Conservation (phyloP, 2,888 invertebrate species). For the Ashinkailepas kermadecensis region DNA sequence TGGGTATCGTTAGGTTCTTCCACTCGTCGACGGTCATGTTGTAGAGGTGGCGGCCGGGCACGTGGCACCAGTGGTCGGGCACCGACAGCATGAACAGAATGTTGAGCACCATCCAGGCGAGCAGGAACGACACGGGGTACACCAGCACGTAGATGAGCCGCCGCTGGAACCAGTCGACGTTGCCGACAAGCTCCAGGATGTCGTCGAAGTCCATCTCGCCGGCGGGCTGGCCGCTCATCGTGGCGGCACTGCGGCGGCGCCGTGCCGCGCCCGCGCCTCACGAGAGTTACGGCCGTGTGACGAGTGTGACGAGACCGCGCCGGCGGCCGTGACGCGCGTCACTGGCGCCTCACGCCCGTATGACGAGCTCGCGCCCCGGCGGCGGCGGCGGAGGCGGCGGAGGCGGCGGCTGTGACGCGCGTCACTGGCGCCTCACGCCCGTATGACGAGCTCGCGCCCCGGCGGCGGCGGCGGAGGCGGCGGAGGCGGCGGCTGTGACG, state of each 20-base stretch:
- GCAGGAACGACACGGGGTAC: slow-evolving; percentile 45
- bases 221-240: slow-evolving; percentile 46
- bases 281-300: no score
- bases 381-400: no score
- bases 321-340: background rate
- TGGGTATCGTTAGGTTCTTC: slow-evolving; percentile 49
- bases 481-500: background rate
- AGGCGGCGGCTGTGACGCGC: background rate
- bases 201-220: slow-evolving; percentile 47
- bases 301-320: no score
- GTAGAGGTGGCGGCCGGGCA: slow-evolving; percentile 47
- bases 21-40: slow-evolving; percentile 48
- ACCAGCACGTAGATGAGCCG: slow-evolving; percentile 41
- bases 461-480: no score
- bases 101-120: slow-evolving; percentile 49
- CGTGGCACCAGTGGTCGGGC: slow-evolving; percentile 53
- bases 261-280: background rate
- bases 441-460: background rate
- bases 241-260: background rate
- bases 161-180: slow-evolving; percentile 51
- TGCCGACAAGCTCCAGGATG: slow-evolving; percentile 48
- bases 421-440: background rate
- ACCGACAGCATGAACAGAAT: slow-evolving; percentile 49
- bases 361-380: background rate
- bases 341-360: no score